Evolutionary conservation across 2,113 vertebrate genomes (phyloP), one percentile per base, ranked within the genome.

Genomic region (Daubentonia madagascariensis): DNA sequence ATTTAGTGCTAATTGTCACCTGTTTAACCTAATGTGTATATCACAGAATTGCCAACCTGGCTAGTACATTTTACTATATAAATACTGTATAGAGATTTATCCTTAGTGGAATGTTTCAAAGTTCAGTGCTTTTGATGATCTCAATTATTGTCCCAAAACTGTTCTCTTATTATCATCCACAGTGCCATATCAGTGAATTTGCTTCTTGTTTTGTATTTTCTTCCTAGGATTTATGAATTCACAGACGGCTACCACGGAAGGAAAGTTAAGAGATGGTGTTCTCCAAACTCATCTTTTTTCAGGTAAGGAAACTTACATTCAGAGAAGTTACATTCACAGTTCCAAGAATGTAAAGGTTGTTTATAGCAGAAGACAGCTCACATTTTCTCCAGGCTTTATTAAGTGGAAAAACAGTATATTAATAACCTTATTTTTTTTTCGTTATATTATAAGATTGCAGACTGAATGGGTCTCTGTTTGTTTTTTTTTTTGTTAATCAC

Each of bases 371-470:
- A 73, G 48, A 20, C 10, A 9, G 1, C 32, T 78, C 32, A 9
- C 9, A 3, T 4, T 32, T 18, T 54, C 22, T 45, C 43, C 52
- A 52, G 23, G 3, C 43, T 28, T 5, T 32, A 5, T 59, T 28
- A 23, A 37, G 9, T 43, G 28, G 50, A 45, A 79, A 17, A 52
- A 52, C 17, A 16, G 17, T 70, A 1, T 20, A 4, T 70, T 17
- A 45, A 45, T 37, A 13, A 22, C n/a, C 20, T 40, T n/a, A 5
- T 7, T 40, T 4, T 18, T 61, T 57, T 75, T 13, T 3, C 0
- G 0, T 50, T 50, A 9, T 9, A 0, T 50, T 50, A 9, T 9
- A 18, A 81, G 28, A 35, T 12, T 35, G 5, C 1, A 2, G 48
- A 8, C 25, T 80, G 14, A 10, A 28, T 23, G 80, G 59, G 8